These are phyloP conservation scores for Halcyon leucocephala DNA, from an alignment of 2,797 vertebrate species.

Conservation along the genomic window DNA sequence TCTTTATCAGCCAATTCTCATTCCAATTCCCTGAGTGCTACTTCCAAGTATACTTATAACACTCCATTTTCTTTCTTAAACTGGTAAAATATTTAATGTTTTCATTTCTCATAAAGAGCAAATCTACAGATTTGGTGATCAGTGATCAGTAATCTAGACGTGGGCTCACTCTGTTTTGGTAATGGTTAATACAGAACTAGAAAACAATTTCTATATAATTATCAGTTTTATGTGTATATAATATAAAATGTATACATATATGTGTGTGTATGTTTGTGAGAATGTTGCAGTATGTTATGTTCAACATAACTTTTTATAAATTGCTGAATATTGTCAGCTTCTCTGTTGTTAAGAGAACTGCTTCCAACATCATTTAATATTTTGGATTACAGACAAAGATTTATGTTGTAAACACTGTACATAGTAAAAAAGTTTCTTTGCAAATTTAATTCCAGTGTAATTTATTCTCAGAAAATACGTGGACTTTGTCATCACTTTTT, in stretches of 20 bases:
- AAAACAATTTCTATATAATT: background rate
- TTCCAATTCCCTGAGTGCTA: background rate
- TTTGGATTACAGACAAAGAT: background rate
- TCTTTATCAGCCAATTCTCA: background rate
- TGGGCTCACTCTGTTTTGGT: background rate
- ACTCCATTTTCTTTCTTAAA: background rate
- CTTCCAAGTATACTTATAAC: background rate
- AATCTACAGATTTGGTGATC: background rate
- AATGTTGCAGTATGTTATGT: no score
- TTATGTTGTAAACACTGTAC: background rate
- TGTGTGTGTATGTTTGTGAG: background rate
- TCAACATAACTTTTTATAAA: background rate
- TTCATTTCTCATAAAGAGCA: background rate
- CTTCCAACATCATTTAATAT: background rate
- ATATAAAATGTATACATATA: background rate
- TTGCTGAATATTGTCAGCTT: background rate
- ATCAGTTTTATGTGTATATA: background rate
- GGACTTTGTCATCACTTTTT: background rate
- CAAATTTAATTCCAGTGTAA: background rate
- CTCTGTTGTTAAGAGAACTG: background rate
- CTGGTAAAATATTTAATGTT: background rate
- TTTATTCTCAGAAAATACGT: background rate
- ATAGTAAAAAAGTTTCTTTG: background rate
- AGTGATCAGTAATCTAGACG: background rate
- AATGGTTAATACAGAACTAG: background rate